Percentiles rank a stretch among this genome's conserved stretches.
Conservation (phyloP, 1,140 invertebrate species). For the Archegozetes longisetosus region DNA sequence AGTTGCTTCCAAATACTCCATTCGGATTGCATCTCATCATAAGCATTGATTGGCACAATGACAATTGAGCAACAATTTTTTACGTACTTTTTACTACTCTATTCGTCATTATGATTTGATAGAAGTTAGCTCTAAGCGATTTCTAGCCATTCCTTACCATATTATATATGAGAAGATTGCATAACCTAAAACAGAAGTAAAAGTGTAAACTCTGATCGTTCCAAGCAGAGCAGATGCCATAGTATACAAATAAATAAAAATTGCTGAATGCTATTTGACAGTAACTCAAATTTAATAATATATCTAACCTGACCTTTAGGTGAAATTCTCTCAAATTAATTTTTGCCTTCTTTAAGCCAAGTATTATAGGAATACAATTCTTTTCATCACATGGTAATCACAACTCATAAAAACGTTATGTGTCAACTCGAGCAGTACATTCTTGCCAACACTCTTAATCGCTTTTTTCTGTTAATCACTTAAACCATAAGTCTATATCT, state of each 20-base stretch:
- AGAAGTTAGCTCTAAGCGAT: background rate
- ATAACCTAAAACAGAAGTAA: no score
- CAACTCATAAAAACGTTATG: no score
- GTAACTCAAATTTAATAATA: background rate
- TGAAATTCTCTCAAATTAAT: background rate
- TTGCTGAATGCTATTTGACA: background rate
- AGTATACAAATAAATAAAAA: background rate
- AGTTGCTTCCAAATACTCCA: background rate
- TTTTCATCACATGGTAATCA: background rate
- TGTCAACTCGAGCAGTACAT: no score
- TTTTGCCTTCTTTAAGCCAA: background rate
- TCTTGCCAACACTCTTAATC: no score
- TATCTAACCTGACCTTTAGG: background rate
- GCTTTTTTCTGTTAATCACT: no score
- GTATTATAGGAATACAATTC: background rate
- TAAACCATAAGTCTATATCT: no score
- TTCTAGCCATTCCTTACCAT: background rate
- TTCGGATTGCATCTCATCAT: background rate
- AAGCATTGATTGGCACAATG: background rate
- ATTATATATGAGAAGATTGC: background rate
- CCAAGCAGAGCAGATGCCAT: background rate
- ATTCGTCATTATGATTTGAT: background rate
- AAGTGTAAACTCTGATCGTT: no score
- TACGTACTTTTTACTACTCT: background rate
- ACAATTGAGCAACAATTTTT: background rate